Base-by-base conservation (phyloP, 1,140 invertebrate genomes). In the Arctopsyche grandis region DNA sequence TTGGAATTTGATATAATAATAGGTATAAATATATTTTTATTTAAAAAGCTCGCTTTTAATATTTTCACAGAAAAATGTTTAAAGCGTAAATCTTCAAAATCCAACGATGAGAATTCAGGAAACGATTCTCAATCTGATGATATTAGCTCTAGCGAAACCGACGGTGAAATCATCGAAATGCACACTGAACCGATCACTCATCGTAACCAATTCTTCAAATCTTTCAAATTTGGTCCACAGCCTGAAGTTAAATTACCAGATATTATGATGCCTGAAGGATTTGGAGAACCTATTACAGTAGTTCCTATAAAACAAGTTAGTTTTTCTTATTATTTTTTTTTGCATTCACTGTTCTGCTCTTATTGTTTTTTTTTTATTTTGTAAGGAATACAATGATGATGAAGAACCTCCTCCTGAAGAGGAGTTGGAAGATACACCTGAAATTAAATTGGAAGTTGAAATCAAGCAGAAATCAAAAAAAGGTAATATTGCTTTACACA, bases 371-470 rank as follows among this genome's bases (percentile, higher is more conserved):
- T 16, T 56, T 10, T 56, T n/a, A n/a, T 69, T 79, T 60, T 24
- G 73, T 78, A 52, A 82, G 81, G 81, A 82, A 73, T 82, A 82
- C 63, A 75, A 79, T 77, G 81, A 82, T 19, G 81, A 77, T 38
- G 81, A 82, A 44, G 80, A 81, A 66, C 71, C 48, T 26, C 24
- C 71, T 1, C 43, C 22, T 1, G 19, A 12, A 38, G 29, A 76
- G 22, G 43, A 73, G 56, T 24, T 29, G 38, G 48, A 79, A 80
- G 38, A 60, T 63, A 16, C 48, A 48, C 52, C 78, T 24, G 71
- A 77, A 24, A 66, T 82, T 7, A 82, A 82, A 73, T 38, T 29
- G 4, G 79, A 82, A 63, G 56, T 60, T 14, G 71, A 26, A 71
- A 29, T 52, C 1, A 74, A 70, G 46, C 60, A 5, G 73, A 82